Percentiles rank a stretch among this genome's conserved stretches.
phyloP scores from a whole-genome alignment of 1,140 invertebrate species.

The Drosophila dunni region DNA sequence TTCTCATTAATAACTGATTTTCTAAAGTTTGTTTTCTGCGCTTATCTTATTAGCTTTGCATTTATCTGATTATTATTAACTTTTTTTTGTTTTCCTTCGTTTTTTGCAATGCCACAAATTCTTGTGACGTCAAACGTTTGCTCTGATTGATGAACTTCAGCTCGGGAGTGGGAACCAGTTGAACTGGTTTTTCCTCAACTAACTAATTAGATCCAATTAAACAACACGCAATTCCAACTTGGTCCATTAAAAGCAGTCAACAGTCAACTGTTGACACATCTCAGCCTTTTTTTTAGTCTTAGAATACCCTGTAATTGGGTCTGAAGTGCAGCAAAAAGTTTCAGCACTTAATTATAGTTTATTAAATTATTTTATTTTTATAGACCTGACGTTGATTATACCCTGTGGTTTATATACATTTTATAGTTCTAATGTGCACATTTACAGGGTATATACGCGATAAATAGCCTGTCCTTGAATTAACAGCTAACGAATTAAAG shows the following conservation, averaged over 20 bases:
- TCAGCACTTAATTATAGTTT: too few relatives aligned
- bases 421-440: neutral
- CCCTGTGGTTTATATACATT: too few relatives aligned
- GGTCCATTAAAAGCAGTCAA: conserved; percentile 17
- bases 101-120: conserved; percentile 9
- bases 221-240: conserved; percentile 19
- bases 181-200: conserved; percentile 17
- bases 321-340: too few relatives aligned
- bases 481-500: neutral
- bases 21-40: neutral
- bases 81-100: conserved; percentile 1
- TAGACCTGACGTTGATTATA: too few relatives aligned
- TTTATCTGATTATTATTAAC: conserved; percentile 2
- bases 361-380: too few relatives aligned
- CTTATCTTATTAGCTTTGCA: conserved; percentile 3
- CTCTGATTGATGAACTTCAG: conserved; percentile 25
- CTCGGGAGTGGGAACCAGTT: conserved; percentile 23
- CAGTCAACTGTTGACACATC: conserved; percentile 17
- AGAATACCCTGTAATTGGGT: neutral
- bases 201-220: conserved; percentile 35
- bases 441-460: neutral
- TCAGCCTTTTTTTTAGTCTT: neutral
- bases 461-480: conserved; percentile 1
- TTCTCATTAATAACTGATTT: neutral
- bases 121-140: conserved; percentile 11